Evolutionary conservation across 2,888 invertebrate genomes (phyloP), one percentile per base, ranked within the genome.

Genomic region (Erebia palarica): DNA sequence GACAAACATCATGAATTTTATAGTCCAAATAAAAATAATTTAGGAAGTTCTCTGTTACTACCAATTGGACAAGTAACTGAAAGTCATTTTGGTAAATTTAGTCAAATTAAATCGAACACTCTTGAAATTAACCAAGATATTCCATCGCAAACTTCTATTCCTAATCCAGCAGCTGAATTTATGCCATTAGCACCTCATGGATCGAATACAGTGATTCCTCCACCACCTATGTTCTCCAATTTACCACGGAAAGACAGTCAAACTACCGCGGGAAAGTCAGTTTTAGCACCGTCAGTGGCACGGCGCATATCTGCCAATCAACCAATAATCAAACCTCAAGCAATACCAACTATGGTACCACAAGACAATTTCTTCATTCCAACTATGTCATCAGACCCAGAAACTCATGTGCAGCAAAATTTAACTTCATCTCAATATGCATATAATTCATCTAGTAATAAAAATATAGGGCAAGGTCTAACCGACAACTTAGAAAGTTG

Each of bases 271-370:
- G 84, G 79, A 18, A 90, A 86, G 74, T 75, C 88, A 0, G 79
- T 92, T 1, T 75, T 93, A 75, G 92, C 93, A 8, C 92, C 92
- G 0, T 92, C 93, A 0, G 88, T 92, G 0, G 92, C 92, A 21
- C 87, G 92, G 65, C 84, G 90, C 16, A 86, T 92, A 72, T 80
- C 86, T 0, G 83, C 86, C 0, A 87, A 86, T 71, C 88, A 91
- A 69, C 87, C 89, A 1, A 75, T 87, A 1, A 83, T 89, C 0
- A 91, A 87, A 80, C 79, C 80, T 7, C 84, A 85, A 74, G 72
- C 78, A 2, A 73, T 79, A 53, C 18, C 72, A 49, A 61, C 47
- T 18, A 72, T 81, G 10, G 71, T 78, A 1, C 76, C 77, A 9
- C 75, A 80, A 36, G 83, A 83, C 3, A 88, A 89, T 73, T 88